These are phyloP conservation scores for Macrosiphum euphorbiae DNA, from an alignment of 2,888 invertebrate genomes.

Conservation along the genomic window DNA sequence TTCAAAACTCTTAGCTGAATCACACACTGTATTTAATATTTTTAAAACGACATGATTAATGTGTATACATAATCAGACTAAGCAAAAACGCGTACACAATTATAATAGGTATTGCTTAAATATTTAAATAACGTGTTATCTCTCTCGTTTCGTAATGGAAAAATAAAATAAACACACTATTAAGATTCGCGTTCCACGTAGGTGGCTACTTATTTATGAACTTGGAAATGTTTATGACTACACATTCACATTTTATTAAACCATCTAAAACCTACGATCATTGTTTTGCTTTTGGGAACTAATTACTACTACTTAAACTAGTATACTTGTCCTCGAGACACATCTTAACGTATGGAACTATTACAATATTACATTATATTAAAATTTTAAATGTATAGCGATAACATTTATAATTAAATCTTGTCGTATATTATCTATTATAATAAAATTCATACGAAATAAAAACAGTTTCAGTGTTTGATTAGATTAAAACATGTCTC, in stretches of 20 bases:
- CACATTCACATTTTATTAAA: not conserved
- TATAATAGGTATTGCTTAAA: slow-evolving; percentile 12
- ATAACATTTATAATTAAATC: not conserved
- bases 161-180: slow-evolving; percentile 5
- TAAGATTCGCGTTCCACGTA: not conserved
- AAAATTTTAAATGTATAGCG: not conserved
- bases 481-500: not conserved
- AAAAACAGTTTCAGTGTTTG: not conserved
- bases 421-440: not conserved
- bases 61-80: not conserved
- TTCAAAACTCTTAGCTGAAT: not conserved
- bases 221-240: not conserved
- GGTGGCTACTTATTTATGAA: not conserved
- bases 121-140: not conserved
- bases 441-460: not conserved
- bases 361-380: not conserved
- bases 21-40: not conserved
- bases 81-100: not conserved
- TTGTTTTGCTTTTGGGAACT: not conserved
- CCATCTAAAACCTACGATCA: not conserved
- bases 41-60: not conserved
- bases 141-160: not conserved
- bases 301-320: not conserved
- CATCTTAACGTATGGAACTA: not conserved
- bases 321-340: not conserved